phyloP scores from a whole-genome alignment of 2,797 vertebrate species.

The Pristis pectinata region DNA sequence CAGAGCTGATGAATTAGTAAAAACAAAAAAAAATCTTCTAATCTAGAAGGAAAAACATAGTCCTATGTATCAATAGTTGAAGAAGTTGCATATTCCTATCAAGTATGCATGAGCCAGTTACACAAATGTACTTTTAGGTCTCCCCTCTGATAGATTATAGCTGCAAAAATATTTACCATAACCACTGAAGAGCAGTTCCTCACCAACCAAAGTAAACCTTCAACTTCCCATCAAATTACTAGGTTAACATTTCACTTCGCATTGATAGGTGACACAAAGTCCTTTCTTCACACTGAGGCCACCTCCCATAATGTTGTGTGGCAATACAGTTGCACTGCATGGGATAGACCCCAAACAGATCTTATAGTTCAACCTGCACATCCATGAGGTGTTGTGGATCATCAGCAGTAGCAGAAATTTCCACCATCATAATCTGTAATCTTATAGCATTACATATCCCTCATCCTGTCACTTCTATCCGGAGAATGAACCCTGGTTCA shows the following conservation, averaged over 20 bases:
- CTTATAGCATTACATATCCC: too few species aligned
- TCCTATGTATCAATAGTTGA: neutral
- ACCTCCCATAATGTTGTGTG: too few species aligned
- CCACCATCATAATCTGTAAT: too few species aligned
- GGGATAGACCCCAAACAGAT: too few species aligned
- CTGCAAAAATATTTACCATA: neutral
- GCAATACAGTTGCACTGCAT: too few species aligned
- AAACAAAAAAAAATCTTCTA: neutral
- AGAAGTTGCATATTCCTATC: neutral
- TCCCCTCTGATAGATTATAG: neutral
- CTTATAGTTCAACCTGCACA: too few species aligned
- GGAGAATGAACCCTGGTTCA: too few species aligned
- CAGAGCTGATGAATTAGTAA: neutral
- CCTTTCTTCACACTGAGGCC: too few species aligned
- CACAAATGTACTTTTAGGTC: neutral
- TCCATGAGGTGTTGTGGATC: too few species aligned
- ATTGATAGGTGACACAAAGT: too few species aligned
- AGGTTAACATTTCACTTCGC: neutral
- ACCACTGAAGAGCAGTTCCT: neutral
- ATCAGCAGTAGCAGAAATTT: too few species aligned
- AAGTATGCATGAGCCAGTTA: neutral
- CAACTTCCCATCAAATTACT: neutral
- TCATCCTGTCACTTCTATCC: too few species aligned
- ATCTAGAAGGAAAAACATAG: neutral
- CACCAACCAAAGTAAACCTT: neutral